Percentiles rank a stretch among this genome's conserved stretches.
phyloP scores from a whole-genome alignment of 2,888 invertebrate genomes.

The Lasioglossum calceatum region DNA sequence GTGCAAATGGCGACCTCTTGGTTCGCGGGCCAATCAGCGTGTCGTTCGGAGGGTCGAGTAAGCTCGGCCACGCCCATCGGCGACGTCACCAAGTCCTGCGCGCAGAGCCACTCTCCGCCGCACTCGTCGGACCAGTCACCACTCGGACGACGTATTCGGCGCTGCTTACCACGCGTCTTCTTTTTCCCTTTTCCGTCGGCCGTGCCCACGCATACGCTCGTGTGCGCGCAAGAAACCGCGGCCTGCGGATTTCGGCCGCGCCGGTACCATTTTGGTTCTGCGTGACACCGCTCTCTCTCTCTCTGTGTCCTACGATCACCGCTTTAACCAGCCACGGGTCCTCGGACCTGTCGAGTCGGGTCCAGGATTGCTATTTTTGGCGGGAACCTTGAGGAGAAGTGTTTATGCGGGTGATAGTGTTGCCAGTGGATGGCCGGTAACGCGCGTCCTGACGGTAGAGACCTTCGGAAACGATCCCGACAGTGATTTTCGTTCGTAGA shows the following conservation, averaged over 20 bases:
- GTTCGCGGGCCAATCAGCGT: conserved; percentile 66
- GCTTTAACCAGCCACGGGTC: background rate
- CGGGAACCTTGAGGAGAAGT: conserved; percentile 43
- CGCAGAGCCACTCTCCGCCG: conserved; percentile 46
- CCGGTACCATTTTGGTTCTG: background rate
- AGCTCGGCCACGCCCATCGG: conserved; percentile 62
- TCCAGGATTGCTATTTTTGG: conserved; percentile 37
- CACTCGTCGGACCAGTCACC: conserved; percentile 62
- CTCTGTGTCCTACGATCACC: background rate
- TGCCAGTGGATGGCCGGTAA: conserved; percentile 23
- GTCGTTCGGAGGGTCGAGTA: conserved; percentile 49
- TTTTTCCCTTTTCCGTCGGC: conserved; percentile 48
- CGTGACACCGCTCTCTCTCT: background rate
- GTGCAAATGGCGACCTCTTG: conserved; percentile 73
- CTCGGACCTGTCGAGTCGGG: background rate
- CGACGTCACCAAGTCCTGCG: conserved; percentile 67
- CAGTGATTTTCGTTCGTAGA: background rate
- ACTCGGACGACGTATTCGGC: conserved; percentile 69
- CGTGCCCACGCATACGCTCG: background rate
- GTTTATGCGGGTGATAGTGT: conserved; percentile 43
- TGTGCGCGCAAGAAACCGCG: conserved; percentile 8
- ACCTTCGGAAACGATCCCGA: background rate
- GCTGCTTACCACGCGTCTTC: conserved; percentile 57
- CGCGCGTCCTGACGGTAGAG: background rate
- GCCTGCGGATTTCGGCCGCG: background rate